Evolutionary conservation across 2,797 vertebrate genomes (phyloP), one percentile per base, ranked within the genome.

Genomic region (Allobates femoralis): DNA sequence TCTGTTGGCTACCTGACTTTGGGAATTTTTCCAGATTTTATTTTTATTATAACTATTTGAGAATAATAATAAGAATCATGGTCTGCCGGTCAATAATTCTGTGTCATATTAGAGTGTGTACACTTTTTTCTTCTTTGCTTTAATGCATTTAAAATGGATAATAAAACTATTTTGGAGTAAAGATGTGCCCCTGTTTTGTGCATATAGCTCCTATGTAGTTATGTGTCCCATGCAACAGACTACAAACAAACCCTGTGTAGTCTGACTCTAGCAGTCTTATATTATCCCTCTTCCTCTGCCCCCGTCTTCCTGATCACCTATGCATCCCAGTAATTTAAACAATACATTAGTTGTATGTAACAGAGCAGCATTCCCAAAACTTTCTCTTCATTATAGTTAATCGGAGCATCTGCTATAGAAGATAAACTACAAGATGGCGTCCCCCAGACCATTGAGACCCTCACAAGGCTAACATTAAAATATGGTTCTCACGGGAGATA

Each of bases 401-500:
- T 98, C 89, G 97, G 97, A 85, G 96, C 97, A 3, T 97, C 97
- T 73, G 98, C 97, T 0, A 96, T 99, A 83, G 98, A 99, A 90
- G 98, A 99, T 94, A 99, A 99, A 91, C 91, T 99, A n/a, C 98
- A 99, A 89, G 96, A 97, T 0, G 96, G 96, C 0, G 98, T 99
- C 0, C 96, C 97, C 37, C 96, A 99, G 90, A 98, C 97, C 37
- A 96, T 98, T 12, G 93, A 95, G 89, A 96, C 93, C 67, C 95
- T 99, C 79, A 92, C 92, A 96, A 95, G 92, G 97, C 97, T 14
- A 94, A 95, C 89, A 97, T 99, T 88, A 99, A 97, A 92, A 95
- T 98, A 85, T 99, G 98, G 97, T 99, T 87, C 93, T 99, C 76
- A 99, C 97, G 19, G 97, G 97, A 51, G 97, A 99, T 90, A 99